Evolutionary conservation across 2,888 invertebrate genomes (phyloP), one percentile per base, ranked within the genome.

Genomic region (Scaptomyza tumidula): DNA sequence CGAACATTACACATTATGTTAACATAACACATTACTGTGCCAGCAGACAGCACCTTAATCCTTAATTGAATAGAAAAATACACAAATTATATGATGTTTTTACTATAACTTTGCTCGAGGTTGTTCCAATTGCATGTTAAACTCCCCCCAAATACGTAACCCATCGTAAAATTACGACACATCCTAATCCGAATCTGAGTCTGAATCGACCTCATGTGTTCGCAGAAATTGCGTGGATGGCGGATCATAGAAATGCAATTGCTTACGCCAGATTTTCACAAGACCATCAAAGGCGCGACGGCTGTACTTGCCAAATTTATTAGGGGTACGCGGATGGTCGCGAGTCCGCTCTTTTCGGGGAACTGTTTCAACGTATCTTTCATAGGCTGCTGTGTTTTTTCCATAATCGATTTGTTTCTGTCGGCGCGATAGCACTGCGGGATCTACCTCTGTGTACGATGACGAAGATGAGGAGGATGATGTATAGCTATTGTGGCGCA

Each of bases 391-490:
- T 31, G 98, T 98, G 89, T 97, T 98, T 92, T 98, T 98, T 11
- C 98, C 98, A 93, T 97, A 98, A 91, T 98, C 97, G 86, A 98
- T 96, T 92, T 98, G 98, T 92, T 98, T 98, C 90, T 98, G 97
- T 45, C 98, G 93, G 71, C 98, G 94, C 43, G 94, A 93, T 64
- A 98, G 92, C 27, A 96, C 91, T 4, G 89, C 93, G 14, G 95
- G 94, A 92, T 98, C 96, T 7, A 94, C 95, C 92, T 98, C 98
- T 5, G 62, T 66, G 16, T 84, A 88, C 33, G 86, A 80, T 0
- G 89, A 89, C 0, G 89, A 89, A 1, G 90, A 89, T 0, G 91
- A 91, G 1, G 91, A 90, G 1, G 90, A 90, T 3, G 89, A 90
- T 10, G 80, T 89, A 50, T 85, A 84, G 59, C 91, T 92, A 49